These are phyloP conservation scores for Tridacna crocea DNA, from an alignment of 2,888 invertebrate species.

Conservation along the genomic window DNA sequence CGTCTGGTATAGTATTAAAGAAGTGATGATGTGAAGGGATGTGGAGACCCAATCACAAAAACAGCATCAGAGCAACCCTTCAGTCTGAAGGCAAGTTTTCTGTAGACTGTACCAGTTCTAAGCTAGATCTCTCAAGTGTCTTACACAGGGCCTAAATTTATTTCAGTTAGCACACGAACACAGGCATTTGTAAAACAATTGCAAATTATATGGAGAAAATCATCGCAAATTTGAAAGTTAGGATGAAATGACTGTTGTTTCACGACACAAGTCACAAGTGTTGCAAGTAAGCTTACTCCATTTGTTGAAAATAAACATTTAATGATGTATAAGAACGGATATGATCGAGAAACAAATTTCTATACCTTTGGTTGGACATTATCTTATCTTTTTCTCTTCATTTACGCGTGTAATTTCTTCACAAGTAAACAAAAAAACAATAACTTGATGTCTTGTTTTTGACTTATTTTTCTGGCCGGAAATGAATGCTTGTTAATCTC, in stretches of 20 bases:
- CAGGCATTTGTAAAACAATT: too few relatives aligned
- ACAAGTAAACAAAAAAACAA: conserved; percentile 15
- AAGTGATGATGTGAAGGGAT: too few relatives aligned
- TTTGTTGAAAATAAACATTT: background rate
- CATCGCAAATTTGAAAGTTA: background rate
- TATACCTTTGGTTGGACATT: conserved; percentile 58
- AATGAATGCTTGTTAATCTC: conserved; percentile 13
- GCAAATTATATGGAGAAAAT: too few relatives aligned
- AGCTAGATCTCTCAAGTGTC: too few relatives aligned
- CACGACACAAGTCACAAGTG: too few relatives aligned
- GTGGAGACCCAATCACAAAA: too few relatives aligned
- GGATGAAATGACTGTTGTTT: background rate
- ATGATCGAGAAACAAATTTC: background rate
- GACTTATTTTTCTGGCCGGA: conserved; percentile 8
- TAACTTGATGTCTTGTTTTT: conserved; percentile 29
- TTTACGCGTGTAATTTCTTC: conserved; percentile 2
- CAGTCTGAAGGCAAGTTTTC: too few relatives aligned
- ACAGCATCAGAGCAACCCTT: too few relatives aligned
- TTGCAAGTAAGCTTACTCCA: background rate
- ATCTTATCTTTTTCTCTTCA: conserved; percentile 36
- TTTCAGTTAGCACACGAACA: too few relatives aligned
- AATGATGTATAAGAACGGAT: background rate
- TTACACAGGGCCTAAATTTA: too few relatives aligned
- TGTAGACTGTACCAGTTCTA: too few relatives aligned
- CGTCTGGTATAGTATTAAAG: too few relatives aligned